phyloP scores from a whole-genome alignment of 2,888 invertebrate genomes.

The Dione juno region DNA sequence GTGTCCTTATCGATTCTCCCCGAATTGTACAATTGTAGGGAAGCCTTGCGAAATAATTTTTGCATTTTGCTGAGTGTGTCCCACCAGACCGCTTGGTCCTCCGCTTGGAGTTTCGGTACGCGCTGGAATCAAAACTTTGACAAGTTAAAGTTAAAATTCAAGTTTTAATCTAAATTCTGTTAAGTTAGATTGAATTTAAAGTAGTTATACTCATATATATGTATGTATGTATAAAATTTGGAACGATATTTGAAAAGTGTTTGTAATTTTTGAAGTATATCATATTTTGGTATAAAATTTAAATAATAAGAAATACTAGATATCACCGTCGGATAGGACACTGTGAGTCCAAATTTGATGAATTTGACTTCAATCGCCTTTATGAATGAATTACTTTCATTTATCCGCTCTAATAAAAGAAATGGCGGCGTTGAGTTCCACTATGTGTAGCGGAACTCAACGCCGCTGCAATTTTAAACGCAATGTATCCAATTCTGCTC shows the following conservation, averaged over 20 bases:
- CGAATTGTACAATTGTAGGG: slow-evolving; percentile 91
- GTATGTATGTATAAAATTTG: background rate
- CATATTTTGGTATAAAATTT: too few relatives aligned
- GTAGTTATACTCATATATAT: background rate
- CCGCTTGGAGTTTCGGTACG: slow-evolving; percentile 96
- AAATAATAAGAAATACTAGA: too few relatives aligned
- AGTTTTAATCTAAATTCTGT: slow-evolving; percentile 11
- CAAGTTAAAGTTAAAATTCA: slow-evolving; percentile 1
- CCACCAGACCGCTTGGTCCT: slow-evolving; percentile 99
- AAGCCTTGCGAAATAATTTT: slow-evolving; percentile 95
- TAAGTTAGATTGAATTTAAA: background rate
- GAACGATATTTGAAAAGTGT: too few relatives aligned
- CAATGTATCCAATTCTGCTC: too few relatives aligned
- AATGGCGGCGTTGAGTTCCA: too few relatives aligned
- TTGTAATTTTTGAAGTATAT: too few relatives aligned
- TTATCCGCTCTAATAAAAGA: too few relatives aligned
- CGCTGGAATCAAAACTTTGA: slow-evolving; percentile 80
- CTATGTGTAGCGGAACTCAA: too few relatives aligned
- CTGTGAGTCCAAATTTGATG: background rate
- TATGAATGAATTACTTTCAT: too few relatives aligned
- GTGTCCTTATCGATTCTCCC: slow-evolving; percentile 95
- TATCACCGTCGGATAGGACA: too few relatives aligned
- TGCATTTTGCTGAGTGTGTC: slow-evolving; percentile 98
- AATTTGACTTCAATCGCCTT: too few relatives aligned
- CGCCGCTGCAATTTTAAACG: too few relatives aligned